Base-by-base conservation (phyloP, 2,113 vertebrate species). In the Alethe castanea region DNA sequence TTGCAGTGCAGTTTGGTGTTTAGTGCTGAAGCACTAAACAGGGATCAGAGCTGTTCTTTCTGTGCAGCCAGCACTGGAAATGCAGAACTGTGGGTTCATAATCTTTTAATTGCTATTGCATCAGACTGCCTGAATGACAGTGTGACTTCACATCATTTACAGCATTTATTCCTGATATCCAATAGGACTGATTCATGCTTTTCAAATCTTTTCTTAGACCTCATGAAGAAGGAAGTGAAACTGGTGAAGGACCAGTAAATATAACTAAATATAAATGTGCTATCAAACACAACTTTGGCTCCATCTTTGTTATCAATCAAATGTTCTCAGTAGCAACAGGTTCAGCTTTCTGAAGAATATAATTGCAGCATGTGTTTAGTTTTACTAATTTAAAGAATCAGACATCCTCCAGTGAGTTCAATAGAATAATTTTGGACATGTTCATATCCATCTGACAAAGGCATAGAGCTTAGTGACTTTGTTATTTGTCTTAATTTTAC, bases 381-480 rank as follows among this genome's bases (percentile, higher is more conserved):
- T 83, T 78, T 33, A 36, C 12, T 64, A 13, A 52, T 77, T 35
- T 54, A 59, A 64, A 70, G 53, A 28, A 62, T 71, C 44, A 62
- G 19, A 15, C 12, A 4, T 66, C 11, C 22, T 65, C 38, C 64
- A 40, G 5, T 11, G 52, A 78, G 19, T 56, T 45, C 42, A 74
- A 1, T 0, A 62, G 70, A 66, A 28, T 42, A 36, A 47, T 47
- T 74, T 31, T 78, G 52, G 26, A 36, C n/a, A 12, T 2, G 0
- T 28, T 22, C 14, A 18, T 22, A n/a, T 54, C 11, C 13, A 13
- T 35, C 19, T 74, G 48, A 70, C 47, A 78, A 47, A 79, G 33
- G 12, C 5, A 17, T 19, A 25, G 1, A 10, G 18, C 56, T 69
- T 23, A 71, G 45, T 35, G 33, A 50, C 38, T 81, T 78, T 3